phyloP scores from a whole-genome alignment of 2,113 vertebrate genomes.

The Crotalus horridus region DNA sequence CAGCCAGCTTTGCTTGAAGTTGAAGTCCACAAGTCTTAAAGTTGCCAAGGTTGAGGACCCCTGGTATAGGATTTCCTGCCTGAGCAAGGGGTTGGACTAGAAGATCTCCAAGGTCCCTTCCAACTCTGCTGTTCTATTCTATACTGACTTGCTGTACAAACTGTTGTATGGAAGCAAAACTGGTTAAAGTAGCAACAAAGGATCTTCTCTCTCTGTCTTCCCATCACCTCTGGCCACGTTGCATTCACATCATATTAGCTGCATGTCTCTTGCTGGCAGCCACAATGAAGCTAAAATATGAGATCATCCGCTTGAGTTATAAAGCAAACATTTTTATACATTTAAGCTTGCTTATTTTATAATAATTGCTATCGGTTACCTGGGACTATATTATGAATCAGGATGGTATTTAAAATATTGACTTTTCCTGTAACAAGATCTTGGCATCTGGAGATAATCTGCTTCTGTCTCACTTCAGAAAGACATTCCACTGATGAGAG shows the following conservation, averaged over 20 bases:
- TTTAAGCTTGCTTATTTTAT: conserved; percentile 53
- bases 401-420: conserved; percentile 41
- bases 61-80: too few relatives aligned
- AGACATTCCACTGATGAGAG: conserved; percentile 40
- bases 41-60: too few relatives aligned
- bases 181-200: neutral
- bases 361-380: conserved; percentile 46
- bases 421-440: conserved; percentile 52
- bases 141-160: neutral
- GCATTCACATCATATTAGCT: conserved; percentile 25
- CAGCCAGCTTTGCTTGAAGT: too few relatives aligned
- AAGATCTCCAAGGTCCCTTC: too few relatives aligned
- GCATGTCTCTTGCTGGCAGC: conserved; percentile 35
- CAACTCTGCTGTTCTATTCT: too few relatives aligned
- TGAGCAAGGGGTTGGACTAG: too few relatives aligned
- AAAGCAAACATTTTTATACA: conserved; percentile 46
- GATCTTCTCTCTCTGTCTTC: neutral
- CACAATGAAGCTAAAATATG: conserved; percentile 6
- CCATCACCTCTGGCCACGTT: neutral
- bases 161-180: neutral
- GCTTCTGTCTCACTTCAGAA: conserved; percentile 42
- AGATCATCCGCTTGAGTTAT: conserved; percentile 32
- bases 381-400: conserved; percentile 54
- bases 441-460: conserved; percentile 50
- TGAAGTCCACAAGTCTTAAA: too few relatives aligned